phyloP scores from a whole-genome alignment of 2,888 invertebrate species.

The Perizoma flavofasciatum region DNA sequence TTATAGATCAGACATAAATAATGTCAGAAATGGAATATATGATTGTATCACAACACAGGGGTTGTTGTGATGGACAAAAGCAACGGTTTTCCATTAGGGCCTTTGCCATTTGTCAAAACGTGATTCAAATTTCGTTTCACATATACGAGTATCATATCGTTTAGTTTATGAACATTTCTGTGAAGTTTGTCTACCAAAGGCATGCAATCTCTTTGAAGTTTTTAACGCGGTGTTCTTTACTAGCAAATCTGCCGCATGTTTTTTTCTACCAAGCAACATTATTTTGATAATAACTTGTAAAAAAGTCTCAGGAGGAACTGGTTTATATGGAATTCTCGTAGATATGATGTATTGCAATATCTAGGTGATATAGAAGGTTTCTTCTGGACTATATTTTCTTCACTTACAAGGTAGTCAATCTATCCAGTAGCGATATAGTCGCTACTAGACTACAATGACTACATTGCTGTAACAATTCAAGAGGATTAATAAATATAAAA shows the following conservation, averaged over 20 bases:
- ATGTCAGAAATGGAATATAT: background rate
- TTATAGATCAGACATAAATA: background rate
- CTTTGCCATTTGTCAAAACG: conserved; percentile 14
- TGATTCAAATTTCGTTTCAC: conserved; percentile 15
- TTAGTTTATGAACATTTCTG: conserved; percentile 2
- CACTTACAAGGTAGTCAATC: too few relatives aligned
- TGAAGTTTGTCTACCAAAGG: conserved; percentile 5
- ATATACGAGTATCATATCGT: conserved; percentile 10
- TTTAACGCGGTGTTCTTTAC: background rate
- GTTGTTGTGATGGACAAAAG: conserved; percentile 11
- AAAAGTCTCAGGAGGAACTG: too few relatives aligned
- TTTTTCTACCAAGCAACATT: background rate
- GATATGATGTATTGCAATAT: too few relatives aligned
- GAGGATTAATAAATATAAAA: too few relatives aligned
- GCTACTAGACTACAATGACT: too few relatives aligned
- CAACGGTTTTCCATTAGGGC: conserved; percentile 22
- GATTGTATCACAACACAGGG: background rate
- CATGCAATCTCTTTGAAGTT: background rate
- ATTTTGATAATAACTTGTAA: background rate
- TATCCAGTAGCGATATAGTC: too few relatives aligned
- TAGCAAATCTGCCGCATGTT: background rate
- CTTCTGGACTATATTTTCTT: too few relatives aligned
- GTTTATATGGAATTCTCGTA: too few relatives aligned
- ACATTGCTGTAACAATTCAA: too few relatives aligned
- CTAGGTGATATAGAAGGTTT: too few relatives aligned